Percentiles rank a stretch among this genome's conserved stretches.
phyloP scores from a whole-genome alignment of 2,113 vertebrate genomes.

The Chaenocephalus aceratus region DNA sequence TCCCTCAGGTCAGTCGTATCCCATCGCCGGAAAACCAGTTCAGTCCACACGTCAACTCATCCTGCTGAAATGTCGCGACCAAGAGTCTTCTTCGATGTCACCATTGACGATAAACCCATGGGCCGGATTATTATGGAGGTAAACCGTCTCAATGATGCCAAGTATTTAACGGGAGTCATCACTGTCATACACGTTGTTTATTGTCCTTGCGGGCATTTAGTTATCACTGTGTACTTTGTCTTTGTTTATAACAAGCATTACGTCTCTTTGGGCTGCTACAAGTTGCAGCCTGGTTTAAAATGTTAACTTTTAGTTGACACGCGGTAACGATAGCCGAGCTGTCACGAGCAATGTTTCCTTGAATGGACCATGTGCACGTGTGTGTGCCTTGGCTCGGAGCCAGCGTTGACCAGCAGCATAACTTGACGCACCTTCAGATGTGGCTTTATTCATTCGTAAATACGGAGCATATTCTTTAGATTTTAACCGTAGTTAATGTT shows the following conservation, averaged over 20 bases:
- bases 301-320: fast-evolving
- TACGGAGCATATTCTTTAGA: too few species aligned
- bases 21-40: background rate
- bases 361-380: constrained; percentile 40
- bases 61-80: constrained; percentile 72
- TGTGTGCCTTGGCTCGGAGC: background rate
- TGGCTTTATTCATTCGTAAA: too few species aligned
- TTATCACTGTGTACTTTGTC: background rate
- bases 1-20: constrained; percentile 14
- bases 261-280: background rate
- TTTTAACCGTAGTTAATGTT: too few species aligned
- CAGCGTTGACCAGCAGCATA: constrained; percentile 1
- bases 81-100: constrained; percentile 85
- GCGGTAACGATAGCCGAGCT: background rate
- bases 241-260: background rate
- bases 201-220: background rate
- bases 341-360: background rate
- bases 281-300: too few species aligned
- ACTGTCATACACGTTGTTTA: background rate
- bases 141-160: constrained; percentile 3
- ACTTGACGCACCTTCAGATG: background rate
- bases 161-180: too few species aligned
- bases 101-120: fast-evolving
- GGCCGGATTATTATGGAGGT: constrained; percentile 88
- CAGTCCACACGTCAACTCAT: background rate